Base-by-base conservation (phyloP, 2,113 vertebrate species). In the Misgurnus mizolepis region DNA sequence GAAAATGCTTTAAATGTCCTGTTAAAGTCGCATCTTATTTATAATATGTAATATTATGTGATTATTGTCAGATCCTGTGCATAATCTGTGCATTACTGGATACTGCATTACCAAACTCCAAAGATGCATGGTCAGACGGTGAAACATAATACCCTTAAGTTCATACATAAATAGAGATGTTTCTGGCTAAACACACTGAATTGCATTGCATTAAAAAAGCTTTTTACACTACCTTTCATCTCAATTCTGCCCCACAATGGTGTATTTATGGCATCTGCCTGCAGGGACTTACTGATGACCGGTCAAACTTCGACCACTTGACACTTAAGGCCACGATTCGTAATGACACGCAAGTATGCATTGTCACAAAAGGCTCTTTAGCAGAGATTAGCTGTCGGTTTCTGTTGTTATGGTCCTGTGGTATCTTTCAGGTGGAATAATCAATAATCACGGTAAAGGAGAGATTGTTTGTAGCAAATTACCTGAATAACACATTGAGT, bases 11-110 rank as follows among this genome's bases (percentile, higher is more conserved):
- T 7, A 1, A 47, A 41, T 50, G 65, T 70, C 60, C 60, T 80
- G 67, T 66, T 5, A 80, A 79, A 82, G 40, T 45, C 49, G 50
- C 27, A 34, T 34, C 27, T 34, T 34, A 34, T 34, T 34, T 34
- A 34, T 34, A 34, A 2, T 34, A 34, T 34, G 27, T 34, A 2
- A 34, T 34, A 3, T 34, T 2, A 34, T 34, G 27, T 34, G 27
- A 34, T 34, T 34, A 90, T 90, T 87, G 89, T 90, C 88, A 91
- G 88, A 90, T 90, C 89, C 82, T 87, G 87, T 89, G 86, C 92
- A 91, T 90, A 89, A 87, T 85, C 90, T 91, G 86, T 88, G 87
- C 87, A 87, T 80, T 76, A 91, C 92, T 92, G 89, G 90, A 92
- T 73, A 64, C n/a, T 22, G 22, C 53, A 78, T 34, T 34, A 34